phyloP scores from a whole-genome alignment of 2,888 invertebrate species.

The Agonum fuliginosum region DNA sequence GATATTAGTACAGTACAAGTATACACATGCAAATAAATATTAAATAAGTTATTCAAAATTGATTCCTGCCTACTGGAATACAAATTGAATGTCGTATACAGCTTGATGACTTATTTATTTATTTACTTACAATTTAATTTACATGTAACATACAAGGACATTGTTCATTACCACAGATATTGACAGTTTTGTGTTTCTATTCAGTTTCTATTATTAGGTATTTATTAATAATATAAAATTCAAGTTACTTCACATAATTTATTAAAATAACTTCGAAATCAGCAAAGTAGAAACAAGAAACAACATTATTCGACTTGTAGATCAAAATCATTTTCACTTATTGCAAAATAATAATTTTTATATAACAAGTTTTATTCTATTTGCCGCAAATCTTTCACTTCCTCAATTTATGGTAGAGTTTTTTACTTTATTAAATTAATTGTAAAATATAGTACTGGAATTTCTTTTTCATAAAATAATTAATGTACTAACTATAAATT shows the following conservation, averaged over 20 bases:
- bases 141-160: not conserved
- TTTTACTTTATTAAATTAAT: not conserved
- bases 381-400: slow-evolving; percentile 36
- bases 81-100: no score
- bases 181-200: slow-evolving; percentile 3
- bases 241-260: no score
- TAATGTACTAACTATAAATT: not conserved
- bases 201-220: slow-evolving; percentile 1
- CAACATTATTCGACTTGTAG: not conserved
- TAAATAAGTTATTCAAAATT: no score
- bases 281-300: not conserved
- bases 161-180: not conserved
- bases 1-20: no score
- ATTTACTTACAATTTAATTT: not conserved
- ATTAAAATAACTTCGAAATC: not conserved
- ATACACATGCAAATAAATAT: no score
- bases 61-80: no score
- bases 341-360: slow-evolving; percentile 49
- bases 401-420: slow-evolving; percentile 48
- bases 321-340: slow-evolving; percentile 36
- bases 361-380: slow-evolving; percentile 36
- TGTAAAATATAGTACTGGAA: no score
- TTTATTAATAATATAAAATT: not conserved
- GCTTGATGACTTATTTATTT: not conserved
- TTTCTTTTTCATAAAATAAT: no score